Percentiles rank a stretch among this genome's conserved stretches.
These are phyloP conservation scores for Malurus alboscapulatus DNA, from an alignment of 2,113 vertebrate genomes.

Conservation along the genomic window DNA sequence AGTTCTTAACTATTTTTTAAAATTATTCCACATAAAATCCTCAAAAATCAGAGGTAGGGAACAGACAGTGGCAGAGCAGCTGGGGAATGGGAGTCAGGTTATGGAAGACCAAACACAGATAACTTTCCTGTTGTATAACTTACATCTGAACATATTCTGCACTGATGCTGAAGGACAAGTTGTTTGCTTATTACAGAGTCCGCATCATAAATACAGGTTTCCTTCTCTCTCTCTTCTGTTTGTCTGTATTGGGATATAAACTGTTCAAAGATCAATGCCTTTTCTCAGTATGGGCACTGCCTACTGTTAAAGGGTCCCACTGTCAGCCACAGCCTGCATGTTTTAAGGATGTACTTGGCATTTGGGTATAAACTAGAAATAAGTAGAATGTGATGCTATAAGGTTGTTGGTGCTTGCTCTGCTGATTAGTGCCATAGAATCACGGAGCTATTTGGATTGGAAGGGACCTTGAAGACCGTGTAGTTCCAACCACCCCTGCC, in stretches of 20 bases:
- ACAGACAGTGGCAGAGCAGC: not conserved
- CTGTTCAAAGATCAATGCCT: not conserved
- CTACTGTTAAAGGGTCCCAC: too few species aligned
- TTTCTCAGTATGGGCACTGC: not conserved
- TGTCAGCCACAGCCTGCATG: not conserved
- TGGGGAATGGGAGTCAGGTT: not conserved
- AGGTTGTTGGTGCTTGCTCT: not conserved
- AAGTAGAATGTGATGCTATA: not conserved
- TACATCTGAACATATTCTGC: not conserved
- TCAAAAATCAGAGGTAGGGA: not conserved
- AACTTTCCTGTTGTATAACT: not conserved
- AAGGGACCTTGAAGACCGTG: not conserved
- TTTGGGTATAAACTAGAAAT: not conserved
- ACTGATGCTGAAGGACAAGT: not conserved
- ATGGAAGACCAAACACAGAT: not conserved
- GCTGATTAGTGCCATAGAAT: not conserved
- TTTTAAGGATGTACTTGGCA: not conserved
- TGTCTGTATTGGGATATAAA: not conserved
- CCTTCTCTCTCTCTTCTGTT: not conserved
- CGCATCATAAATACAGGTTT: not conserved
- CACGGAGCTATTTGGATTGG: not conserved
- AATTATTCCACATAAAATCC: not conserved
- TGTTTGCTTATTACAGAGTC: not conserved
- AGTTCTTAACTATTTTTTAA: not conserved
- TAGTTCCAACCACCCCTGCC: not conserved